Base-by-base conservation (phyloP, 2,888 invertebrate species). In the Agriopis marginaria region DNA sequence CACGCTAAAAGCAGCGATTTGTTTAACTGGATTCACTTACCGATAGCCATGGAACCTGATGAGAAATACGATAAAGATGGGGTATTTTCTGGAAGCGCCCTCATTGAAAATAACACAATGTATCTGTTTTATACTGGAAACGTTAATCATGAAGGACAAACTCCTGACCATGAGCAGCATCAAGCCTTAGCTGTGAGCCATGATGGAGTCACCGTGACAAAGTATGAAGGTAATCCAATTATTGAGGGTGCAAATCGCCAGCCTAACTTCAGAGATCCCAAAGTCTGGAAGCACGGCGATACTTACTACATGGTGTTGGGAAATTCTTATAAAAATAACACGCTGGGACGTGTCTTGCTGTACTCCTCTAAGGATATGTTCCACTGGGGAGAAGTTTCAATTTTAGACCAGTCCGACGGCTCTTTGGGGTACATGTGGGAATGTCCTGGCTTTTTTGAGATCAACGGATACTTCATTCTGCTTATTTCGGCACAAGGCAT, bases 391-490 rank as follows among this genome's bases (percentile, higher is more conserved):
- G 77, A 88, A 75, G 79, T 77, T 0, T 81, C 89, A 3, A 72
- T 86, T 56, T 73, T 94, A 14, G 85, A 69, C 51, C 74, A 87
- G 75, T 91, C 93, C 0, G 81, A 90, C 61, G 91, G 90, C 8
- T 77, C 72, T 14, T 82, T 91, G 0, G 92, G 92, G 0, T 91
- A 80, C 55, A 93, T 94, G 92, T 95, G 90, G 89, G 95, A 95
- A 76, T 95, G 95, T 80, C 95, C 95, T 0, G 94, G 94, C 73
- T 90, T 95, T 62, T 94, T 95, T 50, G 86, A 90, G 73, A 69
- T 95, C 0, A 68, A 84, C 32, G 90, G 88, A 0, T 77, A 82
- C 62, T 89, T 80, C 72, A 79, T 95, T 14, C 78, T 95, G 0
- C 72, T 95, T 5, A 86, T 95, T 65, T 94, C 93, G 7, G 90